Evolutionary conservation across 2,113 vertebrate species (phyloP).

Genomic region (Myrmecobius fasciatus): DNA sequence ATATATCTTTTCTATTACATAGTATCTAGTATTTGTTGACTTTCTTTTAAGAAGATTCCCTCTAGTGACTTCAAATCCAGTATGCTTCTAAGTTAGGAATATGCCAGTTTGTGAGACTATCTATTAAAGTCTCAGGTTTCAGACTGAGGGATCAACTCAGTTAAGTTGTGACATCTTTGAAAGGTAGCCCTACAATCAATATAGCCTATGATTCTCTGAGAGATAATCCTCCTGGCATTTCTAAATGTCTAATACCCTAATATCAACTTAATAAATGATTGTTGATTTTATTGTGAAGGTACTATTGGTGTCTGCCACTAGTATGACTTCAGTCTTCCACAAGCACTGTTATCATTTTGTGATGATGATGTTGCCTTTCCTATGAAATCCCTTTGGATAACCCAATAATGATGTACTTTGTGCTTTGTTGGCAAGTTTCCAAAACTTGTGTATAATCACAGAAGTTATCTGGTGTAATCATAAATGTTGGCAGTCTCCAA

Average conservation of each 20-base stretch:
- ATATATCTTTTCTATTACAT: neutral
- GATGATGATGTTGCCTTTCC: conserved; percentile 11
- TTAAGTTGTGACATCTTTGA: too few species aligned
- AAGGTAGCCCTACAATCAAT: too few species aligned
- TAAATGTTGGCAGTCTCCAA: conserved; percentile 24
- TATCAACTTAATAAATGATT: neutral
- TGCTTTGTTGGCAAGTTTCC: conserved; percentile 52
- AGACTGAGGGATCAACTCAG: neutral
- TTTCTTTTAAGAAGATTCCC: neutral
- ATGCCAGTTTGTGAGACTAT: neutral
- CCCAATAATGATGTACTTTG: conserved; percentile 64
- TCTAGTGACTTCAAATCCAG: neutral
- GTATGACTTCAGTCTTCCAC: conserved; percentile 16
- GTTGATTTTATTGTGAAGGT: neutral
- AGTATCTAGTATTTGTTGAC: neutral
- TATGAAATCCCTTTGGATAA: conserved; percentile 36
- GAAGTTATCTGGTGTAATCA: conserved; percentile 34
- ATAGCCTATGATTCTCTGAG: neutral
- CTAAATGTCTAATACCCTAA: neutral
- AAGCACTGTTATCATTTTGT: conserved; percentile 51
- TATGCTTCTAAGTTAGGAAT: neutral
- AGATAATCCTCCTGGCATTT: neutral
- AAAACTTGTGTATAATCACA: conserved; percentile 47
- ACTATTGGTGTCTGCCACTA: conserved; percentile 3
- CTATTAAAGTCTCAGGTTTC: neutral